Evolutionary conservation across 1,140 invertebrate genomes (phyloP).

Genomic region (Harpegnathos saltator): DNA sequence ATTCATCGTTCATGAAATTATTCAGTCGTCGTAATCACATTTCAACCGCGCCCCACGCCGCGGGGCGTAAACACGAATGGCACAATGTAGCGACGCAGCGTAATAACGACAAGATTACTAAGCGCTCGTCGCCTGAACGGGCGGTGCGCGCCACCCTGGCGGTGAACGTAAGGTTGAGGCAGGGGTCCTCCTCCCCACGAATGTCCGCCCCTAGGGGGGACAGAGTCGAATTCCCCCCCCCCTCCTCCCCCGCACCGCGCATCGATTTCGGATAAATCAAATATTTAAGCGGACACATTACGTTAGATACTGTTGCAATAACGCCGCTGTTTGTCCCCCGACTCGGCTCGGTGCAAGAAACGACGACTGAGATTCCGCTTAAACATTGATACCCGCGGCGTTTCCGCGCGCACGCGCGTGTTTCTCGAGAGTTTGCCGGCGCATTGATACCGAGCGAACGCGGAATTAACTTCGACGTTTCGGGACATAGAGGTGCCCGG

Average conservation of each 20-base stretch:
- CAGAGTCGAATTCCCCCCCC: slow-evolving; percentile 4
- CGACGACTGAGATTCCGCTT: slow-evolving; percentile 35
- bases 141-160: not conserved
- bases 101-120: not conserved
- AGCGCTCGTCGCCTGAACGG: not conserved
- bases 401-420: not conserved
- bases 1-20: slow-evolving; percentile 21
- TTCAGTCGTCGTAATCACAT: not conserved
- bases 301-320: slow-evolving; percentile 58
- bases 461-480: slow-evolving; percentile 24
- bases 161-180: not conserved
- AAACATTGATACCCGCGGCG: slow-evolving; percentile 44
- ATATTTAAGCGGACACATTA: slow-evolving; percentile 57
- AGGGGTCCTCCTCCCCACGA: not conserved
- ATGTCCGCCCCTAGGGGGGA: not conserved
- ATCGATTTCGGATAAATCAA: slow-evolving; percentile 54
- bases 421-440: slow-evolving; percentile 29
- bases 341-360: slow-evolving; percentile 23
- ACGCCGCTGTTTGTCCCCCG: slow-evolving; percentile 30
- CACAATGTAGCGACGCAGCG: not conserved
- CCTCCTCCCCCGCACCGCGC: not conserved
- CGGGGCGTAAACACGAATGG: not conserved
- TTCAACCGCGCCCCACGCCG: not conserved
- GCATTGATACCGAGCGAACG: slow-evolving; percentile 7
- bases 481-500: no score